Conservation (phyloP, 2,888 invertebrate genomes). For the Drosophila trichaetosa region DNA sequence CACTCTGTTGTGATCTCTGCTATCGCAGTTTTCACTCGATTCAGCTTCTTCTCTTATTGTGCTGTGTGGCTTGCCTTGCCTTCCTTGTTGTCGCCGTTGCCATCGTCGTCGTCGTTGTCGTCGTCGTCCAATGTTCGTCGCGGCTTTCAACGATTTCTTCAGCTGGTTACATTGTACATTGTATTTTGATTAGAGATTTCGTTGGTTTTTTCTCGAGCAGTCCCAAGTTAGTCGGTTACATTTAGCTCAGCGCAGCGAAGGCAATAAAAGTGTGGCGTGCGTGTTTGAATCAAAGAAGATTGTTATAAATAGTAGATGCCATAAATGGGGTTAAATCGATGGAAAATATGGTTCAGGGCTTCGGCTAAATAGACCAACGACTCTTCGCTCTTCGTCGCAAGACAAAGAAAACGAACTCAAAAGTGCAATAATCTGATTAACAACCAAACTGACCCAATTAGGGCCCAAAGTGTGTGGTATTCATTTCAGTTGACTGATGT, state of each 20-base stretch:
- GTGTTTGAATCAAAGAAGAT: slow-evolving; percentile 31
- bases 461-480: slow-evolving; percentile 3
- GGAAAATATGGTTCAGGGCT: slow-evolving; percentile 63
- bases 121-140: slow-evolving; percentile 3
- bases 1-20: slow-evolving; percentile 48
- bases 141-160: slow-evolving; percentile 67
- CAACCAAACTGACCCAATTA: slow-evolving; percentile 31
- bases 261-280: slow-evolving; percentile 31
- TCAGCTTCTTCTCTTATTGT: slow-evolving; percentile 23
- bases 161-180: slow-evolving; percentile 57
- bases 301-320: slow-evolving; percentile 29
- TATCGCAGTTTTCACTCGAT: slow-evolving; percentile 39
- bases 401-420: slow-evolving; percentile 51
- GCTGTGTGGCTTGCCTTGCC: slow-evolving; percentile 11
- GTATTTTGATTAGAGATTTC: slow-evolving; percentile 63
- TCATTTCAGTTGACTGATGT: slow-evolving; percentile 1
- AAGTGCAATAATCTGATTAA: slow-evolving; percentile 61
- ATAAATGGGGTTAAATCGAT: slow-evolving; percentile 44
- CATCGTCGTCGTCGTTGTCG: neutral
- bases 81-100: slow-evolving; percentile 24
- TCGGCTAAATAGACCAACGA: slow-evolving; percentile 53
- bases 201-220: slow-evolving; percentile 32
- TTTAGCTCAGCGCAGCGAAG: slow-evolving; percentile 31
- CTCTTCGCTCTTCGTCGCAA: slow-evolving; percentile 22
- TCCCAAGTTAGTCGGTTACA: slow-evolving; percentile 47